A percentile compares a stretch with the other conserved stretches of the same genome.
These are phyloP conservation scores for Anastrepha obliqua DNA, from an alignment of 1,140 invertebrate genomes.

Conservation along the genomic window DNA sequence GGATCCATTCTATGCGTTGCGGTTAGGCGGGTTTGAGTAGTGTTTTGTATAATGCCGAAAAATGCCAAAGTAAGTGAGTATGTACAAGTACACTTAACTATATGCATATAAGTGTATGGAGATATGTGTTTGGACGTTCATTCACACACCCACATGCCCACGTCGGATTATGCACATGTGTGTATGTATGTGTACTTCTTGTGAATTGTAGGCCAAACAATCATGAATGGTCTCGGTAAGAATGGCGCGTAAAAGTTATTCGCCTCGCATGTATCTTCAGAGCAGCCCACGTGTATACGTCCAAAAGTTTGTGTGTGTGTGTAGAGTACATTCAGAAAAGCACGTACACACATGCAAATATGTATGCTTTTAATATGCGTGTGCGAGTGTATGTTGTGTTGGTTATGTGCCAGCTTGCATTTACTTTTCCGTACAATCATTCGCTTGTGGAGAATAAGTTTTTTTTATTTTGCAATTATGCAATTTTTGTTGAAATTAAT, in stretches of 20 bases:
- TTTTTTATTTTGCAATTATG: constrained; percentile 47
- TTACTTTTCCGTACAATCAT: background rate
- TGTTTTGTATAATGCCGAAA: background rate
- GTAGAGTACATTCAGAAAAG: background rate
- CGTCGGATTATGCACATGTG: no score
- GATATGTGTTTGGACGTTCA: no score
- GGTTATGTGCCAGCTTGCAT: background rate
- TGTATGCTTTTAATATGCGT: background rate
- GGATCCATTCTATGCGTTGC: background rate
- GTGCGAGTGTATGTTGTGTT: background rate
- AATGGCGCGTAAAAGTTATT: constrained; percentile 9
- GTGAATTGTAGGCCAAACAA: background rate
- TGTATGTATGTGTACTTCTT: no score
- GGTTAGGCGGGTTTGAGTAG: background rate
- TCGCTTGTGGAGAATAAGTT: background rate
- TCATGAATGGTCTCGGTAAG: constrained; percentile 1
- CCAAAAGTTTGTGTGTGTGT: background rate
- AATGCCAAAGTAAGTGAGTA: background rate
- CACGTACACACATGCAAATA: background rate
- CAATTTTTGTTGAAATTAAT: constrained; percentile 52
- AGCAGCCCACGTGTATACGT: background rate
- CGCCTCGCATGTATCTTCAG: no score
- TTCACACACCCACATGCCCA: background rate
- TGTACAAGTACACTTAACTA: background rate
- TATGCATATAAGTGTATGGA: background rate